phyloP scores from a whole-genome alignment of 2,113 vertebrate species.

The Haliaeetus leucogaster region DNA sequence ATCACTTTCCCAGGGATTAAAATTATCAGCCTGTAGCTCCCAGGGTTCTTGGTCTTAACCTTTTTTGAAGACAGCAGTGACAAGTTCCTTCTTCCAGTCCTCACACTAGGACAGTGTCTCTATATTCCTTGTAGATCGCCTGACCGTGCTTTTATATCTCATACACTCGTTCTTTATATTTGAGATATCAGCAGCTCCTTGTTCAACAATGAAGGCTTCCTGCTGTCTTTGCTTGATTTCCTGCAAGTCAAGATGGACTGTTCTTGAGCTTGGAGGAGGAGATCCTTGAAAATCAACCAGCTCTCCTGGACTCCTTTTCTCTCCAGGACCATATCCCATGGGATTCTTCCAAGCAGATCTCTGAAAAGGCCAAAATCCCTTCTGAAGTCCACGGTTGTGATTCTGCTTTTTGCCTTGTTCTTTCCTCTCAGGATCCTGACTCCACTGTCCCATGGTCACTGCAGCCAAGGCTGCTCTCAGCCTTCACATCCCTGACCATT shows the following conservation, averaged over 20 bases:
- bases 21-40: background rate
- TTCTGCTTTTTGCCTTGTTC: background rate
- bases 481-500: background rate
- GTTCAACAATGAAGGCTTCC: background rate
- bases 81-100: background rate
- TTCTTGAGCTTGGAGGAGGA: background rate
- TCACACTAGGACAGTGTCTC: background rate
- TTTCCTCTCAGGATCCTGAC: background rate
- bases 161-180: background rate
- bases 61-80: background rate
- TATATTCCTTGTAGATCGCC: background rate
- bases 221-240: background rate
- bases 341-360: background rate
- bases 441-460: background rate
- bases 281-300: background rate
- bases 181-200: background rate
- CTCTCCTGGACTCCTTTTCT: background rate
- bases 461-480: background rate
- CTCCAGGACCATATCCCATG: background rate
- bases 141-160: background rate
- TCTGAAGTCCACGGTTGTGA: rapidly evolving
- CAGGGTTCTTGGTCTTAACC: background rate
- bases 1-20: background rate
- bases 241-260: background rate
- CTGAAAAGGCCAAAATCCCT: background rate